These are phyloP conservation scores for Coendou prehensilis DNA, from an alignment of 2,797 vertebrate species.

Conservation along the genomic window DNA sequence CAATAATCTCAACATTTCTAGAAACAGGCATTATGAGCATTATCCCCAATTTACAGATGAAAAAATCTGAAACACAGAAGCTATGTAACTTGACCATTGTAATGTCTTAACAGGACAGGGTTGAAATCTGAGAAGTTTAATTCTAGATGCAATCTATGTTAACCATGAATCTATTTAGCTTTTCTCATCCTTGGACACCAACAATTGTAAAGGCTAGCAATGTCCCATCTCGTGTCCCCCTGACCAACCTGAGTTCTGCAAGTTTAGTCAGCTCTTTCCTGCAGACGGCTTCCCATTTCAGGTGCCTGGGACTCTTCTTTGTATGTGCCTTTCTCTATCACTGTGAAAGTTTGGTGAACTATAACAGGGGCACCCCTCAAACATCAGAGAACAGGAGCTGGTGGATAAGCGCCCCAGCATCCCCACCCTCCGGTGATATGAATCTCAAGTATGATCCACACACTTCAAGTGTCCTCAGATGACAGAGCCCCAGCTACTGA, in stretches of 20 bases:
- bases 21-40: not conserved
- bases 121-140: conserved; percentile 19
- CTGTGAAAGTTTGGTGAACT: not conserved
- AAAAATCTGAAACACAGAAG: conserved; percentile 16
- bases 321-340: not conserved
- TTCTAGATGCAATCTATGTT: not conserved
- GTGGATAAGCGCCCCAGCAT: not conserved
- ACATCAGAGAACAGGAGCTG: not conserved
- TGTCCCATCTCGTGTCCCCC: not conserved
- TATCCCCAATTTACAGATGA: not conserved
- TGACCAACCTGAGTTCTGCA: not conserved
- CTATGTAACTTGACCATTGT: not conserved
- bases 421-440: not conserved
- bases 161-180: not conserved
- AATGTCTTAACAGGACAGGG: not conserved
- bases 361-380: not conserved
- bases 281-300: not conserved
- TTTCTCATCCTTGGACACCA: not conserved
- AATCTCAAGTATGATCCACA: not conserved
- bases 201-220: not conserved
- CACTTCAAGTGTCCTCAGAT: not conserved
- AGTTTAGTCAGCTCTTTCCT: not conserved
- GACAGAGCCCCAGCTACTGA: not conserved
- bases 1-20: conserved; percentile 44
- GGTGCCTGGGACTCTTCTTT: not conserved